phyloP scores from a whole-genome alignment of 2,888 invertebrate genomes.

The Marronus borbonicus region DNA sequence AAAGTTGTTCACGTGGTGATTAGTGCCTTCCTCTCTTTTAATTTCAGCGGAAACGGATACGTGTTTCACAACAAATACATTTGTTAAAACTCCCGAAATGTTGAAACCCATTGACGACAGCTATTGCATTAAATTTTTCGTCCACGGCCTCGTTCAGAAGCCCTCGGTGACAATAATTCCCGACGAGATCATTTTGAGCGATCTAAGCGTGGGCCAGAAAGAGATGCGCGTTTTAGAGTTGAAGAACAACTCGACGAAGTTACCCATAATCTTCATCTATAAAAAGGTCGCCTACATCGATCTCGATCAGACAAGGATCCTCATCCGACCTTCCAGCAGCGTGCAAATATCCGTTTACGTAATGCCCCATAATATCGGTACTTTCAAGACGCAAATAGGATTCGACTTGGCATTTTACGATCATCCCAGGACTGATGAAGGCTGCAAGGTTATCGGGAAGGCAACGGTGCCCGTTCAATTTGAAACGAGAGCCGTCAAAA shows the following conservation, averaged over 20 bases:
- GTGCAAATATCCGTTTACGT: conserved; percentile 57
- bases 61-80: no score
- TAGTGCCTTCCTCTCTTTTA: no score
- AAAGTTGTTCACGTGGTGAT: no score
- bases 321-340: conserved; percentile 52
- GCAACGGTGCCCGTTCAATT: conserved; percentile 22
- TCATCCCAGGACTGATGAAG: conserved; percentile 35
- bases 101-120: neutral
- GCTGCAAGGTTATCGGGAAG: conserved; percentile 41
- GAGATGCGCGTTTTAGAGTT: conserved; percentile 38
- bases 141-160: conserved; percentile 43
- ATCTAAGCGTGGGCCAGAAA: conserved; percentile 18
- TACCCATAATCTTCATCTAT: conserved; percentile 60
- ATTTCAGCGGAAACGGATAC: no score
- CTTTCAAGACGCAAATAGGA: conserved; percentile 52
- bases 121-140: conserved; percentile 16
- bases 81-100: neutral
- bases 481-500: conserved; percentile 13
- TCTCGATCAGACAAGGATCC: conserved; percentile 56
- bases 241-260: conserved; percentile 58
- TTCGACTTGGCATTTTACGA: conserved; percentile 60
- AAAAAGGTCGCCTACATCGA: conserved; percentile 62
- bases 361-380: conserved; percentile 58
- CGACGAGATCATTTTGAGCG: conserved; percentile 30
- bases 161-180: conserved; percentile 27